Base-by-base conservation (phyloP, 2,113 vertebrate genomes). In the Pitta sordida region DNA sequence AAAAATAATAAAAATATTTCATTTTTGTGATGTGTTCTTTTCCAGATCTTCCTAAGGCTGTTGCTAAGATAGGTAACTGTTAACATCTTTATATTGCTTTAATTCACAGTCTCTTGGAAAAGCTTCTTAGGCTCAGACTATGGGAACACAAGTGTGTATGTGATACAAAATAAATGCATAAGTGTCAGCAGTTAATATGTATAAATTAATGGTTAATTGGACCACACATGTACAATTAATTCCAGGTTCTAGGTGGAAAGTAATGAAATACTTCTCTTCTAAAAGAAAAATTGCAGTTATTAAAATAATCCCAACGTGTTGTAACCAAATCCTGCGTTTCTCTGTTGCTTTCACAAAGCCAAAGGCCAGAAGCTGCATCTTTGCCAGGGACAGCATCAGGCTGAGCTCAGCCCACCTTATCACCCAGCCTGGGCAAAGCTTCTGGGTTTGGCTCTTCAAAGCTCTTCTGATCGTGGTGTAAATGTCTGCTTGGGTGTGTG, bases 211-310 rank as follows among this genome's bases (percentile, higher is more conserved):
- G 68, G 80, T 92, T 94, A 92, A 94, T 91, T 11, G 1, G 93
- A 92, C 73, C 94, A 89, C 86, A 93, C 94, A 86, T 30, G 68
- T 74, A 63, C 91, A 94, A 91, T 96, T 89, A 94, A 36, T 90
- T 94, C 80, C 89, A 94, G 93, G 86, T 93, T 83, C 59, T 80
- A 63, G 41, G 56, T 52, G 81, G 69, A 84, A 91, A 51, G 68
- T 30, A 83, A 84, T 87, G 82, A 86, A 74, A 59, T 19, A 75
- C 41, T 81, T 85, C 60, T 76, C 27, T 64, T 86, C 56, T 41
- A 36, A 81, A 77, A 86, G 68, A 91, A 91, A 93, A 91, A 75
- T 24, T 81, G 18, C 56, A 30, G 43, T 86, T 84, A 75, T 74
- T 92, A 63, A 86, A 81, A 51, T 68, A 86, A 81, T 84, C 56